Conservation (phyloP, 2,888 invertebrate genomes). For the Leucania comma region DNA sequence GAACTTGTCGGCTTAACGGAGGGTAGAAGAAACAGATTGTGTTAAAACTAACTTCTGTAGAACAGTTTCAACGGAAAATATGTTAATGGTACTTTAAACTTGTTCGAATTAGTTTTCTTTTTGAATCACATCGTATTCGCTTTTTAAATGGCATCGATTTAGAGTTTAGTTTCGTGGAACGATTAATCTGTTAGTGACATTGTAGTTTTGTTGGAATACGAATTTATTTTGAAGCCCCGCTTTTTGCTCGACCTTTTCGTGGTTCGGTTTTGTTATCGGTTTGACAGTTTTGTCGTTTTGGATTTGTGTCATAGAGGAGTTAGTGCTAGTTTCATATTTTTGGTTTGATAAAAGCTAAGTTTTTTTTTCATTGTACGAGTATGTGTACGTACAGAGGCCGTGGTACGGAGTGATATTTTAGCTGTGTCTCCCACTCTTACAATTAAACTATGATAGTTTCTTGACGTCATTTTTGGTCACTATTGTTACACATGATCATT, state of each 20-base stretch:
- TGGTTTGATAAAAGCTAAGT: background rate
- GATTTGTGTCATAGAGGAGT: constrained; percentile 8
- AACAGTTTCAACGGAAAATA: constrained; percentile 68
- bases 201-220: constrained; percentile 18
- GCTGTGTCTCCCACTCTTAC: no score
- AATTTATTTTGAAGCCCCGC: constrained; percentile 18
- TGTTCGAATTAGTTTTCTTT: constrained; percentile 71
- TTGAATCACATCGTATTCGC: constrained; percentile 58
- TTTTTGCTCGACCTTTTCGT: constrained; percentile 25
- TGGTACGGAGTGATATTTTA: no score
- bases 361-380: background rate
- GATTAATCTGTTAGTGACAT: constrained; percentile 27
- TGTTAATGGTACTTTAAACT: constrained; percentile 72
- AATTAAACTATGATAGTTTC: no score
- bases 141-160: constrained; percentile 59
- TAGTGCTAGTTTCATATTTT: background rate
- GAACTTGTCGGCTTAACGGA: constrained; percentile 60
- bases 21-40: constrained; percentile 69
- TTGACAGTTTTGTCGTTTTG: constrained; percentile 24
- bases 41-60: constrained; percentile 66
- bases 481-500: no score
- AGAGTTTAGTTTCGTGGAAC: constrained; percentile 39
- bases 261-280: constrained; percentile 16
- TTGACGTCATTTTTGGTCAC: no score
- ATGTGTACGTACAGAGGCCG: no score